phyloP scores from a whole-genome alignment of 2,797 vertebrate species.

The Tokudaia tokunoshimensis region DNA sequence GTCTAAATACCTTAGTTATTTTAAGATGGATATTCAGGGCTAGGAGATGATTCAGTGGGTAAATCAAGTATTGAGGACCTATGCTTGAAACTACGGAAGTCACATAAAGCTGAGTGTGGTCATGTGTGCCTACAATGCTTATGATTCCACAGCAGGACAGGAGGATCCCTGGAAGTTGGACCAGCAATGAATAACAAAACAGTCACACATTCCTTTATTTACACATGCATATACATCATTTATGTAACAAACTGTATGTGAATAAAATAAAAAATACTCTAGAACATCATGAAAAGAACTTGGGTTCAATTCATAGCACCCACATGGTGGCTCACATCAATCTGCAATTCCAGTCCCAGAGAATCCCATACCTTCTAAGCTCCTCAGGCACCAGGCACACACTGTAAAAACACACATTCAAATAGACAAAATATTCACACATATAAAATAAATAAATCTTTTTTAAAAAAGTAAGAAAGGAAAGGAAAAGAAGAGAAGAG shows the following conservation, averaged over 20 bases:
- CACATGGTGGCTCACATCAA: background rate
- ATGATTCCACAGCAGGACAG: background rate
- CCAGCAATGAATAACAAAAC: background rate
- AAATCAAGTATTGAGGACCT: background rate
- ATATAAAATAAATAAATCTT: background rate
- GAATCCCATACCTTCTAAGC: background rate
- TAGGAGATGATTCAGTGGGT: background rate
- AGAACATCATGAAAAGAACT: background rate
- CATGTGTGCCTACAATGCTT: background rate
- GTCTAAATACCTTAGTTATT: constrained; percentile 29
- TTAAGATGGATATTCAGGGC: constrained; percentile 41
- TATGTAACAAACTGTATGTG: background rate
- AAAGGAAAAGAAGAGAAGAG: too few relatives aligned
- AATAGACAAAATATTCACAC: background rate
- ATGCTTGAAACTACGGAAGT: background rate
- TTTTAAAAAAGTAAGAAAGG: too few relatives aligned
- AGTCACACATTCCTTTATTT: background rate
- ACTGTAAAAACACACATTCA: background rate
- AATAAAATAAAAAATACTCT: background rate
- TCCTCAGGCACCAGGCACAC: background rate
- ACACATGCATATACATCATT: background rate
- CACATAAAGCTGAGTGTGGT: background rate
- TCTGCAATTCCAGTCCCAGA: background rate
- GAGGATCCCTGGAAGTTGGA: background rate
- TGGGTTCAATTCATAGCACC: background rate